These are phyloP conservation scores for Ophion ellenae DNA, from an alignment of 2,888 invertebrate species.

Conservation along the genomic window DNA sequence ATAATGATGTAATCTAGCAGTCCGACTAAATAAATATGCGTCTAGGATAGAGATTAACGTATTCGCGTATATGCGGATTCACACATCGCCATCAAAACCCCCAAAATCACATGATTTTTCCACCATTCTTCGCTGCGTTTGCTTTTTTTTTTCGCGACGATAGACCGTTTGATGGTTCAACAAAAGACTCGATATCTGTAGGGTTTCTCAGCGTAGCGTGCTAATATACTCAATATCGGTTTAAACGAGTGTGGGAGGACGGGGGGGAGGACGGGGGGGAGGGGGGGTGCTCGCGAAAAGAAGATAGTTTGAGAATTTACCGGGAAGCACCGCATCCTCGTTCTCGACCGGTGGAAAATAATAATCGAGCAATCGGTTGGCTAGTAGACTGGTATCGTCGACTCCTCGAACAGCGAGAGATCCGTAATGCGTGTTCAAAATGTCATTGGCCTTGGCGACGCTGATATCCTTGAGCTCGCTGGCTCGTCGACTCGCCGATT, in stretches of 20 bases:
- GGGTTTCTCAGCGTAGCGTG: too few species aligned
- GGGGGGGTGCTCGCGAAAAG: neutral
- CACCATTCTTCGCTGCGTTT: neutral
- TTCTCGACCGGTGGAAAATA: constrained; percentile 88
- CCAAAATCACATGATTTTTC: neutral
- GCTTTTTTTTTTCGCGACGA: too few species aligned
- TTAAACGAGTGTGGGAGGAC: neutral
- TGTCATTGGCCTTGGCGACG: constrained; percentile 89
- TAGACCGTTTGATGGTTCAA: neutral
- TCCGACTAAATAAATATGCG: too few species aligned
- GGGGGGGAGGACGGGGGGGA: neutral
- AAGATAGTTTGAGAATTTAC: constrained; percentile 73
- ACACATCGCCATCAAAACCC: neutral
- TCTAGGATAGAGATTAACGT: too few species aligned
- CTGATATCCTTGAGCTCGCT: constrained; percentile 88
- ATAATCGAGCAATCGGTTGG: constrained; percentile 90
- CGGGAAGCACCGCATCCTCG: constrained; percentile 83
- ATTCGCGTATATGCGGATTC: too few species aligned
- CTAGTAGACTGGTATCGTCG: constrained; percentile 88
- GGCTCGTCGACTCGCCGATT: constrained; percentile 87
- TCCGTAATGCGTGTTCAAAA: constrained; percentile 89
- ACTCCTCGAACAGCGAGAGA: constrained; percentile 88
- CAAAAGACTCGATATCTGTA: too few species aligned
- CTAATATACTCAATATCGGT: neutral
- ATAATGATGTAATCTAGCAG: too few species aligned